Conservation (phyloP, 2,888 invertebrate genomes). For the Cybosia mesomella region DNA sequence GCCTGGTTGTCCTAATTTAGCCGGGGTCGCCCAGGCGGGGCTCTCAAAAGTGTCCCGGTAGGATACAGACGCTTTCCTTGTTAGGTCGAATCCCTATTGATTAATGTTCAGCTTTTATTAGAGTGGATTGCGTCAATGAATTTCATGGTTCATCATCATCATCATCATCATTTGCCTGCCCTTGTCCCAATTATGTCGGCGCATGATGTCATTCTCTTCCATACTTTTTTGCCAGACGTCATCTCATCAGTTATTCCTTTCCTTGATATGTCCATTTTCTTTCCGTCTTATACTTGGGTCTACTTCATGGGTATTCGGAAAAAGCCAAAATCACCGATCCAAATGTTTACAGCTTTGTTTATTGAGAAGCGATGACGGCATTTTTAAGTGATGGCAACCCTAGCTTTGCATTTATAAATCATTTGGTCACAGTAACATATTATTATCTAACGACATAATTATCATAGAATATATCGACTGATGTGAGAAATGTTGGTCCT, state of each 20-base stretch:
- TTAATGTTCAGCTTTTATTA: too few relatives aligned
- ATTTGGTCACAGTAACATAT: constrained; percentile 36
- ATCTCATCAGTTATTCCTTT: not conserved
- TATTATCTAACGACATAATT: constrained; percentile 32
- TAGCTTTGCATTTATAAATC: constrained; percentile 41
- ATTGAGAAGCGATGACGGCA: too few relatives aligned
- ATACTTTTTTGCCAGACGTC: not conserved
- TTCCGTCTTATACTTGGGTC: too few relatives aligned
- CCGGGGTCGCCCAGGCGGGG: not conserved
- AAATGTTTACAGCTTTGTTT: not conserved
- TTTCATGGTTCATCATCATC: not conserved
- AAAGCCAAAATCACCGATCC: too few relatives aligned
- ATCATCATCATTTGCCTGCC: not conserved
- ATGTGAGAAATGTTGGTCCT: not conserved
- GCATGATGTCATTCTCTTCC: not conserved
- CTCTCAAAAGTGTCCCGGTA: not conserved
- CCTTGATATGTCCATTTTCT: too few relatives aligned
- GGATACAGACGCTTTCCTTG: not conserved
- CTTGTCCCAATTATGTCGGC: not conserved
- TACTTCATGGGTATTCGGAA: too few relatives aligned
- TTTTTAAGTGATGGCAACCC: not conserved
- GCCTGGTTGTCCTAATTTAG: not conserved
- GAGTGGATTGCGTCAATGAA: not conserved
- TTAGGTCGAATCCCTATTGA: not conserved
- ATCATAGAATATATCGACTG: constrained; percentile 11